Conservation (phyloP, 2,113 vertebrate genomes). For the Herpetotheres cachinnans region DNA sequence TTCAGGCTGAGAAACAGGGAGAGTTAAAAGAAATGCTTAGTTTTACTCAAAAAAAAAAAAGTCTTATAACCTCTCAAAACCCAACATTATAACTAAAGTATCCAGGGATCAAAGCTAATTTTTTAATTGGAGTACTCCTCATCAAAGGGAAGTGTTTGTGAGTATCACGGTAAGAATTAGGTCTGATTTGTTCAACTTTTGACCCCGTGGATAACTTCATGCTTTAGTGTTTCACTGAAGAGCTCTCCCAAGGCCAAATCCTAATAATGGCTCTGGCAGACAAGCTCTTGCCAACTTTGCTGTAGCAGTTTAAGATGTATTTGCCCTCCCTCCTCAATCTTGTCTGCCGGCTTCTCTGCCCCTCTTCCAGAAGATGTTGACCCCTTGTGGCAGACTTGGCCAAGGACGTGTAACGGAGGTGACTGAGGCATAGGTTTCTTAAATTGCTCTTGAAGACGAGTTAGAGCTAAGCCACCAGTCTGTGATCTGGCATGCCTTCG, state of each 20-base stretch:
- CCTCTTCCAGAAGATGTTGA: neutral
- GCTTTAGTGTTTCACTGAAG: neutral
- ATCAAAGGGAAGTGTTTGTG: neutral
- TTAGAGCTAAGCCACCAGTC: neutral
- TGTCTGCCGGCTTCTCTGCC: neutral
- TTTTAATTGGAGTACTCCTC: neutral
- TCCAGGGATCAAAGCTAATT: neutral
- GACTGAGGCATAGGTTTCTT: neutral
- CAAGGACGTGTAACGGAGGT: fast-evolving
- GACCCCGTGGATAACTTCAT: neutral
- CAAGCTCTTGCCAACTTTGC: neutral
- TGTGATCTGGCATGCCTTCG: neutral
- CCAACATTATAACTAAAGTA: neutral
- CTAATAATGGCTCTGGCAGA: neutral
- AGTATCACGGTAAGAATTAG: neutral
- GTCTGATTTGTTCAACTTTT: neutral
- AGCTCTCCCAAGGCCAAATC: neutral
- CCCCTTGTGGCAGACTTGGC: neutral
- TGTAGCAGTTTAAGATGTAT: neutral
- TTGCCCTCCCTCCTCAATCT: neutral
- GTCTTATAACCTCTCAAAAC: neutral
- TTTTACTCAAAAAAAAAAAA: neutral
- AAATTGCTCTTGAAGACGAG: neutral
- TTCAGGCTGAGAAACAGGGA: neutral
- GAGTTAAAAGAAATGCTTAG: neutral